Evolutionary conservation across 2,888 invertebrate genomes (phyloP).

Genomic region (Diaprepes abbreviatus): DNA sequence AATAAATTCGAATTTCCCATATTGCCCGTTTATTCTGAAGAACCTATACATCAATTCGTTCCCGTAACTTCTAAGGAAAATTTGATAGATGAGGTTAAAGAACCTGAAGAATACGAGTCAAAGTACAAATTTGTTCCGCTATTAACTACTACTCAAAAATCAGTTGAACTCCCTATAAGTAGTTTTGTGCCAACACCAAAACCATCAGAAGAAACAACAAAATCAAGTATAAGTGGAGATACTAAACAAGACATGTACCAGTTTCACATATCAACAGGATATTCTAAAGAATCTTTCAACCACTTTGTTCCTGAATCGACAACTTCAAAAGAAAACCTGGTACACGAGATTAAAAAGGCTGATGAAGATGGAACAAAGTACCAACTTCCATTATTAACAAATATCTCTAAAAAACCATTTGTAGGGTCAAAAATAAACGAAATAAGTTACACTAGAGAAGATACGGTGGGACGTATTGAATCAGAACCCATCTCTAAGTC

Average conservation of each 20-base stretch:
- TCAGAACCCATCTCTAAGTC: neutral
- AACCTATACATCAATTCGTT: slow-evolving; percentile 28
- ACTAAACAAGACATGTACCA: slow-evolving; percentile 52
- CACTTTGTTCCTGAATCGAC: neutral
- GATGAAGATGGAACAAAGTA: slow-evolving; percentile 34
- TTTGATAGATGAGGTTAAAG: neutral
- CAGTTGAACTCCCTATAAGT: neutral
- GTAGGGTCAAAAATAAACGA: neutral
- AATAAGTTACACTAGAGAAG: neutral
- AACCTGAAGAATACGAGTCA: neutral
- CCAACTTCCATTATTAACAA: slow-evolving; percentile 46
- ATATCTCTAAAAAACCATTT: neutral
- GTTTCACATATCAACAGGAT: slow-evolving; percentile 52
- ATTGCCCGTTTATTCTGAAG: neutral
- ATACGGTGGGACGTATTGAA: neutral
- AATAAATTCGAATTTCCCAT: neutral
- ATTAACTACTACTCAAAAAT: too few relatives aligned
- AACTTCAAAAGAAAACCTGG: slow-evolving; percentile 5
- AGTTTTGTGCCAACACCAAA: too few relatives aligned
- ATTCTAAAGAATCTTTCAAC: slow-evolving; percentile 13
- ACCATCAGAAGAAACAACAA: neutral
- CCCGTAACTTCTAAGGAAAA: neutral
- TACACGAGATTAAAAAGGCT: slow-evolving; percentile 1
- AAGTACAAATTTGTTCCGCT: too few relatives aligned
- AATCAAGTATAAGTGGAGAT: slow-evolving; percentile 6